Conservation (phyloP, 2,888 invertebrate species). For the Macaria notata region DNA sequence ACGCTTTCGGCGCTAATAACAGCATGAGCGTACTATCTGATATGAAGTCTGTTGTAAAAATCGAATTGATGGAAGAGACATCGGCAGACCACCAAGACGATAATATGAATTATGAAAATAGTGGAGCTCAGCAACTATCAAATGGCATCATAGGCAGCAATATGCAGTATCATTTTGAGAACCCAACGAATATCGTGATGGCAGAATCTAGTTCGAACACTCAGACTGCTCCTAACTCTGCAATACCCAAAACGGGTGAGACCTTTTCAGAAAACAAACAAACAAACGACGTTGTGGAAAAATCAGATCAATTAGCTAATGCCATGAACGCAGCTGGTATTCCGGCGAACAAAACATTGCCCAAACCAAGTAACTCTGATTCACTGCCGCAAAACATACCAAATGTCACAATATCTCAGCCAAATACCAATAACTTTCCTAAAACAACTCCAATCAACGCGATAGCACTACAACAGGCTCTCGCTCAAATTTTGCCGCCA, state of each 20-base stretch:
- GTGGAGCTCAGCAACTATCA: conserved; percentile 22
- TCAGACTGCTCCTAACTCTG: conserved; percentile 16
- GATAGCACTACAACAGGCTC: conserved; percentile 72
- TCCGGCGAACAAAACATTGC: conserved; percentile 49
- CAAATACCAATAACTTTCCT: conserved; percentile 52
- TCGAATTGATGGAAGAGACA: conserved; percentile 57
- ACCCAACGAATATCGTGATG: conserved; percentile 7
- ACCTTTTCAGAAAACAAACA: conserved; percentile 12
- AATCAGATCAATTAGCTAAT: conserved; percentile 70
- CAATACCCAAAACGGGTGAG: conserved; percentile 11
- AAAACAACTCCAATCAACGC: conserved; percentile 68
- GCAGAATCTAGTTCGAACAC: conserved; percentile 12
- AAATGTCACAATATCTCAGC: conserved; percentile 42
- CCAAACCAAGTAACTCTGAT: conserved; percentile 57
- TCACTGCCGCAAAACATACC: conserved; percentile 78
- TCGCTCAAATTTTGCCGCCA: conserved; percentile 74
- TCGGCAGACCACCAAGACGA: conserved; percentile 51
- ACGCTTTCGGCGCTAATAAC: conserved; percentile 43
- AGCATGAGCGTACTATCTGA: conserved; percentile 55
- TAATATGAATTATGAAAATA: conserved; percentile 41
- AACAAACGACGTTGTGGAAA: conserved; percentile 39
- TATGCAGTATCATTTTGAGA: conserved; percentile 14
- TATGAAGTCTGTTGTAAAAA: conserved; percentile 55
- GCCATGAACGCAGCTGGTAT: conserved; percentile 77
- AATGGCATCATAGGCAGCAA: conserved; percentile 30